phyloP scores from a whole-genome alignment of 2,888 invertebrate species.

The Protodeltote pygarga region DNA sequence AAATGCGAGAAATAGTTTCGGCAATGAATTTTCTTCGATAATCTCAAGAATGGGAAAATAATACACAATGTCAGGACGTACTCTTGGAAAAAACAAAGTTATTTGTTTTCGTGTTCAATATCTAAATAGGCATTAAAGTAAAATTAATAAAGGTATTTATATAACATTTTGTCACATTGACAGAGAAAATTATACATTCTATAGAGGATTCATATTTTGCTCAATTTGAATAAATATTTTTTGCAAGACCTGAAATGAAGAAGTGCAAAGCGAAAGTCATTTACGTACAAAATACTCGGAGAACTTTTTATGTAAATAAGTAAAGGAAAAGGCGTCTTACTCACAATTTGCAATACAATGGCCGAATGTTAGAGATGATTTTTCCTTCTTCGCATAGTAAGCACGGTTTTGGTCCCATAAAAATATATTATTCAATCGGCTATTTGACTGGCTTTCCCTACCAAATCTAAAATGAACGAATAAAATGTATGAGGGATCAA shows the following conservation, averaged over 20 bases:
- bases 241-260: constrained; percentile 53
- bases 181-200: constrained; percentile 5
- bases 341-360: constrained; percentile 85
- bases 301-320: constrained; percentile 83
- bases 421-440: constrained; percentile 85
- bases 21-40: constrained; percentile 20
- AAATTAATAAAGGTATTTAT: not conserved
- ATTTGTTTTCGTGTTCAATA: too few relatives aligned
- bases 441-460: constrained; percentile 76
- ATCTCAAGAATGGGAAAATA: constrained; percentile 18
- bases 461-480: constrained; percentile 75
- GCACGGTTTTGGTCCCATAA: constrained; percentile 78
- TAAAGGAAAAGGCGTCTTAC: constrained; percentile 77
- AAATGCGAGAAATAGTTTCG: constrained; percentile 25
- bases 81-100: too few relatives aligned
- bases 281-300: constrained; percentile 74
- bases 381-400: constrained; percentile 83
- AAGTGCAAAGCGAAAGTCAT: constrained; percentile 77
- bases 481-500: constrained; percentile 74
- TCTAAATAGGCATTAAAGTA: not conserved
- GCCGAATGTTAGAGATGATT: constrained; percentile 81
- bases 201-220: constrained; percentile 30
- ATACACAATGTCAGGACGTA: not conserved
- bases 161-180: not conserved
- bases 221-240: constrained; percentile 48